Base-by-base conservation (phyloP, 2,888 invertebrate species). In the Eupithecia pulchellata region DNA sequence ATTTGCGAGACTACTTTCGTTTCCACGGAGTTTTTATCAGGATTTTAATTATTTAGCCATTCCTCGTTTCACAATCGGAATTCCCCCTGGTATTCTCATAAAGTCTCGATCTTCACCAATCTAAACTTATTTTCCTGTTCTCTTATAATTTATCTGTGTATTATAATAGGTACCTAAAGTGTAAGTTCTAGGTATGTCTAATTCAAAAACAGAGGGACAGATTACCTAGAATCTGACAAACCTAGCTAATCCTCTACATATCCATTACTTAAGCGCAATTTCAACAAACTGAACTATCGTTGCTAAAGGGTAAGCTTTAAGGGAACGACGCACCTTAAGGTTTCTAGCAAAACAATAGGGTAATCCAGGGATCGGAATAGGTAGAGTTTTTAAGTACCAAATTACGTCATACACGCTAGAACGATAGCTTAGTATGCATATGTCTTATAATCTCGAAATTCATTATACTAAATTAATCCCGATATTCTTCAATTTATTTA, bases 331-430 rank as follows among this genome's bases (percentile, higher is more conserved):
- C n/a, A 30, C 60, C 62, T 64, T 25, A 20, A 25, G 30, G 60
- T 64, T 69, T 64, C 64, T 69, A 52, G 65, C 58, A 64, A 57
- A 64, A 67, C 63, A 64, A 67, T 47, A 66, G 27, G 57, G 69
- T 61, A n/a, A n/a, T n/a, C n/a, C n/a, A n/a, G n/a, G n/a, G n/a
- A n/a, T n/a, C n/a, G n/a, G n/a, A n/a, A n/a, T n/a, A n/a, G n/a
- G n/a, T n/a, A n/a, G n/a, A n/a, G n/a, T n/a, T n/a, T n/a, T n/a
- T n/a, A n/a, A n/a, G n/a, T n/a, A n/a, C n/a, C n/a, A n/a, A n/a
- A n/a, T n/a, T n/a, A n/a, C n/a, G n/a, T n/a, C n/a, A n/a, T n/a
- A n/a, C n/a, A n/a, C n/a, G n/a, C n/a, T n/a, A n/a, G n/a, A n/a
- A n/a, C n/a, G n/a, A n/a, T n/a, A n/a, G n/a, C n/a, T n/a, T n/a